These are phyloP conservation scores for Polydrusus pterygomalis DNA, from an alignment of 2,888 invertebrate genomes.

Conservation along the genomic window DNA sequence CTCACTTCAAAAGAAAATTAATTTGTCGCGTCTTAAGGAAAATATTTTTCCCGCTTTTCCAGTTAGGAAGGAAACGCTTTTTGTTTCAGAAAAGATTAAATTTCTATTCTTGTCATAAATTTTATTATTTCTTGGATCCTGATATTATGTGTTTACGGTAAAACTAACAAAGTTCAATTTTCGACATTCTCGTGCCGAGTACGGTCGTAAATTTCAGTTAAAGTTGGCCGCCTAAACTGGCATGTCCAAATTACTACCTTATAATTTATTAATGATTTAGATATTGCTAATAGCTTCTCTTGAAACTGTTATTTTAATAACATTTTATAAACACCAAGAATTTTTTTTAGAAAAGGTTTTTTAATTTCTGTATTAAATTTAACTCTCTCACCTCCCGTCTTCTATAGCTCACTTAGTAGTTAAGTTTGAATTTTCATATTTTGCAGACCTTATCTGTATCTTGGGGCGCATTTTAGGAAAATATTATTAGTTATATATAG, in stretches of 20 bases:
- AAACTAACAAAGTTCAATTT: slow-evolving; percentile 21
- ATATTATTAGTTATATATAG: no score
- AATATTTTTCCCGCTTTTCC: background rate
- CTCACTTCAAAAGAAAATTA: slow-evolving; percentile 5
- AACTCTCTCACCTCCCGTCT: no score
- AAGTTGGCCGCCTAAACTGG: background rate
- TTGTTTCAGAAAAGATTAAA: slow-evolving; percentile 10
- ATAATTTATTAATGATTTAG: slow-evolving; percentile 9
- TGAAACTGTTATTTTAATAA: background rate
- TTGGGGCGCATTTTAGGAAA: no score
- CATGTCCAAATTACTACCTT: background rate
- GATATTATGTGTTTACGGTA: slow-evolving; percentile 14
- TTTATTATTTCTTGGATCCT: slow-evolving; percentile 15
- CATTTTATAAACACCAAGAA: no score
- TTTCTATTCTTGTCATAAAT: slow-evolving; percentile 19
- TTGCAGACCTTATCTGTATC: no score
- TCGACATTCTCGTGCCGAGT: slow-evolving; percentile 4
- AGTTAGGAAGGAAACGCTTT: slow-evolving; percentile 1
- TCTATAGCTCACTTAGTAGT: no score
- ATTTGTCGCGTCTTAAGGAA: background rate
- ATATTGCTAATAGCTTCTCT: background rate
- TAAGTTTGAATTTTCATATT: no score
- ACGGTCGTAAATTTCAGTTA: slow-evolving; percentile 10
- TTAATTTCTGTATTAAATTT: no score
- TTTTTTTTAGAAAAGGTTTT: no score